These are phyloP conservation scores for Brachypterus glaber DNA, from an alignment of 2,888 invertebrate species.

Conservation along the genomic window DNA sequence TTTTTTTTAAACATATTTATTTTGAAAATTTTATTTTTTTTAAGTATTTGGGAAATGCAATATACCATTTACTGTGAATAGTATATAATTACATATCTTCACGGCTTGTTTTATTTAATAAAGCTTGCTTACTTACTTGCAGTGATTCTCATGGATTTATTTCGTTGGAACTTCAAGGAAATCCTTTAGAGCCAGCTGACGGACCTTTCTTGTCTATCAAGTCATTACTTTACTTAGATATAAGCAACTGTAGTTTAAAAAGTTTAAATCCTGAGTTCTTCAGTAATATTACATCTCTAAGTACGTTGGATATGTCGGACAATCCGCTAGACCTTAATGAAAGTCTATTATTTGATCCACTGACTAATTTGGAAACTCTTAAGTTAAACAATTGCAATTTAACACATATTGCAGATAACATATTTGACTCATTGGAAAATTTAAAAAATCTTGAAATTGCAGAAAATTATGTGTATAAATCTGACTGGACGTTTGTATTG, in stretches of 20 bases:
- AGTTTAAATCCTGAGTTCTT: slow-evolving; percentile 54
- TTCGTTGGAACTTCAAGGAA: slow-evolving; percentile 60
- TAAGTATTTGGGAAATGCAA: too few species aligned
- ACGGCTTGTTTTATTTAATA: too few species aligned
- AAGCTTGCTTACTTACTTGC: too few species aligned
- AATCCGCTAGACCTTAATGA: slow-evolving; percentile 55
- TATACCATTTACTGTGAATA: too few species aligned
- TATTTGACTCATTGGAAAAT: slow-evolving; percentile 50
- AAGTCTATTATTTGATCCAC: slow-evolving; percentile 50
- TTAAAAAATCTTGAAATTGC: slow-evolving; percentile 56
- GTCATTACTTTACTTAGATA: slow-evolving; percentile 57
- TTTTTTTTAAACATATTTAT: too few species aligned
- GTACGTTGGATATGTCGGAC: slow-evolving; percentile 58
- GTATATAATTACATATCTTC: too few species aligned
- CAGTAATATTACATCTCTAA: slow-evolving; percentile 54
- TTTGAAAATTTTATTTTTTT: too few species aligned
- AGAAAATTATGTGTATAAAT: slow-evolving; percentile 50
- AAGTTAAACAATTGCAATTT: slow-evolving; percentile 58
- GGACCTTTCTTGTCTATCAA: slow-evolving; percentile 56
- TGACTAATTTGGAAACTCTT: slow-evolving; percentile 55
- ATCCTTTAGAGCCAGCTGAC: slow-evolving; percentile 52
- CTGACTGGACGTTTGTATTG: slow-evolving; percentile 55
- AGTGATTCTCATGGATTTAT: slow-evolving; percentile 61
- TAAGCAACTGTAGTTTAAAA: slow-evolving; percentile 54
- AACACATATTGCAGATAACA: slow-evolving; percentile 46